phyloP scores from a whole-genome alignment of 1,140 invertebrate genomes.

The Cataglyphis hispanica region DNA sequence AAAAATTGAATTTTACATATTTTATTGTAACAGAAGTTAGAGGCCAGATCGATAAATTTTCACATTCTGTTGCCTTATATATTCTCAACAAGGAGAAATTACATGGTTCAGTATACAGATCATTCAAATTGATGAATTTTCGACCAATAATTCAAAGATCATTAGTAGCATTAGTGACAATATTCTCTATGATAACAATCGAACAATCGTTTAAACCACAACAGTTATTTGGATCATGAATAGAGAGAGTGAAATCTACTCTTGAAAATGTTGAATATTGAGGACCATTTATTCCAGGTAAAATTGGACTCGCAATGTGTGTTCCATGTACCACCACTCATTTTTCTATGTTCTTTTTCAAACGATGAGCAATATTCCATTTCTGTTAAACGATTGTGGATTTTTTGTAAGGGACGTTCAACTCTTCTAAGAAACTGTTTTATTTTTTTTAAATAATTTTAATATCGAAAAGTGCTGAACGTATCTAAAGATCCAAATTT shows the following conservation, averaged over 20 bases:
- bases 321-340: neutral
- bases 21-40: neutral
- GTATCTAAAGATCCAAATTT: neutral
- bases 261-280: neutral
- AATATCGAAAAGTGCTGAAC: slow-evolving; percentile 12
- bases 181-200: slow-evolving; percentile 5
- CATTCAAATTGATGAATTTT: neutral
- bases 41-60: slow-evolving; percentile 1
- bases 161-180: neutral
- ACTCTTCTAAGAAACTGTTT: neutral
- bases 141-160: neutral
- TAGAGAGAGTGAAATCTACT: neutral
- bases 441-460: slow-evolving; percentile 12
- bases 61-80: neutral
- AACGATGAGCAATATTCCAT: neutral
- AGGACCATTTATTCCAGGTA: neutral
- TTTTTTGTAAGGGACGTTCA: slow-evolving; percentile 11
- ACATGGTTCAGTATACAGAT: neutral
- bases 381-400: slow-evolving; percentile 9
- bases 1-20: neutral
- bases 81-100: slow-evolving; percentile 1
- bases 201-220: slow-evolving; percentile 10
- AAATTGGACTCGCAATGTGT: neutral
- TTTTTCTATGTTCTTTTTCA: neutral
- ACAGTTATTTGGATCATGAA: neutral